Percentiles rank a stretch among this genome's conserved stretches.
Conservation (phyloP, 2,797 vertebrate species). For the Chromobotia macracanthus region DNA sequence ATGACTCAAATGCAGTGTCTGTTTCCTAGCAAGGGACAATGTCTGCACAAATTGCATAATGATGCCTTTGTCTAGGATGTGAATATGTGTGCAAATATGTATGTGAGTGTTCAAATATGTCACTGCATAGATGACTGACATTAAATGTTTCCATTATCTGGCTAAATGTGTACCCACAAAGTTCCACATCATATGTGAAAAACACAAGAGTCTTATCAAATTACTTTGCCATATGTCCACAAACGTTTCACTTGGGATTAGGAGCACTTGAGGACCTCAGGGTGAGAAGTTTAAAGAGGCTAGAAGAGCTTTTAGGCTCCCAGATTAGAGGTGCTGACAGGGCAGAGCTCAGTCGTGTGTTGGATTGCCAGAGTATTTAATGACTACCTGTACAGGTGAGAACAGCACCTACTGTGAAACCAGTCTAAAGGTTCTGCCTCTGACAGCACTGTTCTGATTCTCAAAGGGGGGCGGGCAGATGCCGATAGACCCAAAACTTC, state of each 20-base stretch:
- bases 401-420: conserved; percentile 63
- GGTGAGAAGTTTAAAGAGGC: conserved; percentile 60
- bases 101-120: conserved; percentile 18
- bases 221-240: conserved; percentile 59
- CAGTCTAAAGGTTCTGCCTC: conserved; percentile 70
- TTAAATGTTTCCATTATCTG: conserved; percentile 9
- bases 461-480: conserved; percentile 44
- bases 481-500: conserved; percentile 72
- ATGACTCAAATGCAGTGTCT: conserved; percentile 25
- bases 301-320: conserved; percentile 68
- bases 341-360: conserved; percentile 61
- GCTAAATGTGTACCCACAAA: neutral
- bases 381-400: conserved; percentile 74
- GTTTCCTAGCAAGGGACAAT: conserved; percentile 37
- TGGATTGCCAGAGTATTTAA: conserved; percentile 64
- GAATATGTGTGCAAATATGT: neutral
- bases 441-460: conserved; percentile 77
- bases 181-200: neutral
- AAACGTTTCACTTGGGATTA: conserved; percentile 71
- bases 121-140: conserved; percentile 21
- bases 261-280: conserved; percentile 62
- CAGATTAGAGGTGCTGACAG: conserved; percentile 62
- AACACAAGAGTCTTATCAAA: conserved; percentile 52
- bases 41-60: conserved; percentile 23
- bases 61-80: conserved; percentile 21